A percentile compares a stretch with the other conserved stretches of the same genome.
phyloP scores from a whole-genome alignment of 2,888 invertebrate genomes.

The Opisthograptis luteolata region DNA sequence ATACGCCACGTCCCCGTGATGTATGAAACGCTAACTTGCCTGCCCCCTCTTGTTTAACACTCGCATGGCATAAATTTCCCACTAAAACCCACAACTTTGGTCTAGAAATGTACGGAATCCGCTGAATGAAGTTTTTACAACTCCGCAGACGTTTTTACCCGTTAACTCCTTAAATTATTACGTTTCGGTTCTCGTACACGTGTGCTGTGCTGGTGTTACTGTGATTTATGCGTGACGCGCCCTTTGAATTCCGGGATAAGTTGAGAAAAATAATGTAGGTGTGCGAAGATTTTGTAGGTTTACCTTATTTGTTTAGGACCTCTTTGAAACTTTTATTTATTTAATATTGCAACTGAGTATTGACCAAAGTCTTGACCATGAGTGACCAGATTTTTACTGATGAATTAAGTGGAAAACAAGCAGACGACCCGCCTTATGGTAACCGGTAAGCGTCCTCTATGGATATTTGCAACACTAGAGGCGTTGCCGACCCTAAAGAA shows the following conservation, averaged over 20 bases:
- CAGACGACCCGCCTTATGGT: too few relatives aligned
- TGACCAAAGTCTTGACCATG: too few relatives aligned
- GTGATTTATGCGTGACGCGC: constrained; percentile 54
- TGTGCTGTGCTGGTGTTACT: constrained; percentile 52
- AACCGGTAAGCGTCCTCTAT: too few relatives aligned
- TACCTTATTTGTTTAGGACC: not conserved
- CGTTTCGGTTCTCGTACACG: constrained; percentile 58
- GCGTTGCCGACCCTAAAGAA: too few relatives aligned
- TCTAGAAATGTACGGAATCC: constrained; percentile 71
- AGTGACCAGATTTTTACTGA: too few relatives aligned
- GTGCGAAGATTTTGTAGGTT: not conserved
- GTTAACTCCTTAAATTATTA: constrained; percentile 72
- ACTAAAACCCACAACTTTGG: constrained; percentile 71
- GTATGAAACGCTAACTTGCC: constrained; percentile 69
- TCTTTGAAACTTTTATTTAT: not conserved
- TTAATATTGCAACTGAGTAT: too few relatives aligned
- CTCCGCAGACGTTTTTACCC: constrained; percentile 59
- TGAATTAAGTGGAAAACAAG: too few relatives aligned
- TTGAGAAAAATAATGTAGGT: constrained; percentile 20
- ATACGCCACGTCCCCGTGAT: constrained; percentile 76
- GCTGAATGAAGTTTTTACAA: constrained; percentile 73
- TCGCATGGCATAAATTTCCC: constrained; percentile 73
- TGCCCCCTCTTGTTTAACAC: constrained; percentile 73
- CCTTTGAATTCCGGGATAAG: constrained; percentile 24
- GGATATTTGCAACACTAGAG: too few relatives aligned